These are phyloP conservation scores for Phaethon lepturus DNA, from an alignment of 2,113 vertebrate species.

Conservation along the genomic window DNA sequence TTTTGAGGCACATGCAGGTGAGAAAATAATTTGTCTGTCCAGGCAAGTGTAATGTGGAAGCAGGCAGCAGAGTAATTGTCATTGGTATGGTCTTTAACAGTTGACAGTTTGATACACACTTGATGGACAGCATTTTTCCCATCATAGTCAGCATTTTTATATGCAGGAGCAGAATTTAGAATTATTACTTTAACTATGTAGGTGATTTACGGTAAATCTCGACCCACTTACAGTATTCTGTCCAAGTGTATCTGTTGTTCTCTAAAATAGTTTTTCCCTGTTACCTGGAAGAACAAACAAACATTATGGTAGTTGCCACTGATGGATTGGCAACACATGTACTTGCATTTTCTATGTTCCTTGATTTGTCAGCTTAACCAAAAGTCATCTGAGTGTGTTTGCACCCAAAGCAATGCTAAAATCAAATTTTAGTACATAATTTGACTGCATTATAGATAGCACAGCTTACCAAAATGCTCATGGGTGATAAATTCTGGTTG, in stretches of 20 bases:
- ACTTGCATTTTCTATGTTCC: not conserved
- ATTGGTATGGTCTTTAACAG: slow-evolving; percentile 51
- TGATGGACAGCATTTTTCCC: slow-evolving; percentile 32
- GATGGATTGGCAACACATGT: not conserved
- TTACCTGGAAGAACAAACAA: not conserved
- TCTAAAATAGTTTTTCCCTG: slow-evolving; percentile 13
- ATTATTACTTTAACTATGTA: not conserved
- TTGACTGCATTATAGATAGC: not conserved
- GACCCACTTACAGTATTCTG: not conserved
- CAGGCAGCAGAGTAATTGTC: slow-evolving; percentile 33
- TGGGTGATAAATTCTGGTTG: not conserved
- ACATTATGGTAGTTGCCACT: not conserved
- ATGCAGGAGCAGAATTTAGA: not conserved
- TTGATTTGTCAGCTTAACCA: not conserved
- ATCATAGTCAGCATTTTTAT: slow-evolving; percentile 30
- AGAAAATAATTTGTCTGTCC: not conserved
- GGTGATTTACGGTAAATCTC: slow-evolving; percentile 39
- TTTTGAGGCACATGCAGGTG: not conserved
- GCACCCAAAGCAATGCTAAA: not conserved
- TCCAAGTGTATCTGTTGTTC: not conserved
- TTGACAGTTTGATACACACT: slow-evolving; percentile 13
- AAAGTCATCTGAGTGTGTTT: not conserved
- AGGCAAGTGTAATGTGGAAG: not conserved
- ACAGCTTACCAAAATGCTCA: not conserved
- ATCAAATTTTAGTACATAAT: not conserved